Conservation (phyloP, 30 jellyfish, hydroid and myxozoan genomes). For the Sanderia malayensis region DNA sequence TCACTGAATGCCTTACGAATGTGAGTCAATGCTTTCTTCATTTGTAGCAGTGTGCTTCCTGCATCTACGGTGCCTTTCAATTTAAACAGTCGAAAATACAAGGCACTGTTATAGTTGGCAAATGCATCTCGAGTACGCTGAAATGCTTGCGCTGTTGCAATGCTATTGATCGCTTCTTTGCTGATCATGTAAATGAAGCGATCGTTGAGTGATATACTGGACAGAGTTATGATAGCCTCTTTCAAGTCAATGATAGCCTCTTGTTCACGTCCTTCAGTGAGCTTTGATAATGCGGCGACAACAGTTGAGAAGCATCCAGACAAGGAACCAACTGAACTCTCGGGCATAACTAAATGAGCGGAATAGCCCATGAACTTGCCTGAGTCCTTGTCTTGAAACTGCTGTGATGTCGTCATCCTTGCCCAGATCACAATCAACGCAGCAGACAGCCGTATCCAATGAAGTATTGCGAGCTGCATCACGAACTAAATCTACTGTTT, state of each 20-base stretch:
- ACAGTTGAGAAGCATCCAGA: slow-evolving; percentile 7
- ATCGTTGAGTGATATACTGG: slow-evolving; percentile 39
- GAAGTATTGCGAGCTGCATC: too few species aligned
- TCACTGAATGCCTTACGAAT: slow-evolving; percentile 25
- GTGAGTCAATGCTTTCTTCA: slow-evolving; percentile 29
- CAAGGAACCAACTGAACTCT: background rate
- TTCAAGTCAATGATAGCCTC: slow-evolving; percentile 40
- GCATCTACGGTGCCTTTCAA: background rate
- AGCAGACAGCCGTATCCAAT: too few species aligned
- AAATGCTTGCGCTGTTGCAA: slow-evolving; percentile 23
- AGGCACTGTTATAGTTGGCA: slow-evolving; percentile 46
- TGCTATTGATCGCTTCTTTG: slow-evolving; percentile 41
- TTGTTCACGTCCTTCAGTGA: slow-evolving; percentile 11
- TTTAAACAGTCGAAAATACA: slow-evolving; percentile 20
- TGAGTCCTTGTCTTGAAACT: slow-evolving; percentile 1
- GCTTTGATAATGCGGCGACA: slow-evolving; percentile 9
- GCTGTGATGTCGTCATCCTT: background rate
- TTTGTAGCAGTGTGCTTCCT: slow-evolving; percentile 4
- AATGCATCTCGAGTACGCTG: slow-evolving; percentile 40
- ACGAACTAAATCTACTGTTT: too few species aligned
- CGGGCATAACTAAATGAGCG: background rate
- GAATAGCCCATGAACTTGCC: background rate
- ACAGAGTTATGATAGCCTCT: slow-evolving; percentile 39
- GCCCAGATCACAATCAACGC: too few species aligned
- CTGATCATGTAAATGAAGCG: slow-evolving; percentile 56